Evolutionary conservation across 2,888 invertebrate species (phyloP), one percentile per base, ranked within the genome.

Genomic region (Cheilosia scutellata): DNA sequence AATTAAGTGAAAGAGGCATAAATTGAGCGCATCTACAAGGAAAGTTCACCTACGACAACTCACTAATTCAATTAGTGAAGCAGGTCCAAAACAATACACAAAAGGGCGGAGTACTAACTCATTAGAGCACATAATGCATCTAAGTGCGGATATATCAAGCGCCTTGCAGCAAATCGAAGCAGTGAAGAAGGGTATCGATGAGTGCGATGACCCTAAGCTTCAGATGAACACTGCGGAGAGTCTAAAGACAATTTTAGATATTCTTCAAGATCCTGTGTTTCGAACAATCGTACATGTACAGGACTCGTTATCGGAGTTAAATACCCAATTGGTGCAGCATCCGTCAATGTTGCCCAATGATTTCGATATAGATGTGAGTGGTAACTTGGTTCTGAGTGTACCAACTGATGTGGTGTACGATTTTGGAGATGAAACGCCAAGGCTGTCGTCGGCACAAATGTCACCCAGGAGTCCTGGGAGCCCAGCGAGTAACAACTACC

Each of bases 281-380:
- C 95, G 96, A 87, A 97, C 97, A 90, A 96, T 98, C 89, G 96
- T 97, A 20, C 97, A 96, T 72, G 95, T 98, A 82, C 96, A 98
- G 93, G 98, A 98, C 91, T 98, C 98, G 0, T 93, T 98, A 55
- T 95, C 95, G 57, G 96, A 98, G 93, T 93, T 98, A 72, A 97
- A 97, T 87, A 95, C 95, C 33, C 98, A 98, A 93, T 94, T 98
- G 74, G 95, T 95, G 49, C 96, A 97, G 90, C 98, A 98, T 93
- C 98, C 98, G 13, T 98, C 98, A 25, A 97, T 98, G 91, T 93
- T 98, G 87, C 97, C 98, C 53, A 96, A 96, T 65, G 98, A 98
- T 92, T 98, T 98, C 93, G 98, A 98, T 91, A 97, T 99, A 74
- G 96, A 96, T 88, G 95, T 96, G 57, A 95, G 96, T 88, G 97